These are phyloP conservation scores for Rhagoletis pomonella DNA, from an alignment of 1,140 invertebrate species.

Conservation along the genomic window DNA sequence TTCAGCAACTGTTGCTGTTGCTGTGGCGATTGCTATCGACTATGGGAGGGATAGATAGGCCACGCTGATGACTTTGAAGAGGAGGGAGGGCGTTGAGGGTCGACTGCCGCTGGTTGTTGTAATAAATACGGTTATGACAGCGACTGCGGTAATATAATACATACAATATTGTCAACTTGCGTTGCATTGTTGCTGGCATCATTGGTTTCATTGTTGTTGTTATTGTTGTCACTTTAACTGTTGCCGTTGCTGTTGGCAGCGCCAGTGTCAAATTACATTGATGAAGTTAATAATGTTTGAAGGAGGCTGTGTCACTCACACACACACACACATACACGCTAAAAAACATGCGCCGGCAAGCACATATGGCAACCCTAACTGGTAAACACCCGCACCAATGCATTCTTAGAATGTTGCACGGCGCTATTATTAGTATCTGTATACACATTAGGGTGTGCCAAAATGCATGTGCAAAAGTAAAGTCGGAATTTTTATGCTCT, in stretches of 20 bases:
- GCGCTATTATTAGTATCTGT: too few relatives aligned
- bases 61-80: background rate
- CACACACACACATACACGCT: too few relatives aligned
- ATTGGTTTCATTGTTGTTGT: slow-evolving; percentile 52
- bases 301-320: slow-evolving; percentile 29
- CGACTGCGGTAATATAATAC: slow-evolving; percentile 36
- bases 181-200: background rate
- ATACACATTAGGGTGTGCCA: too few relatives aligned
- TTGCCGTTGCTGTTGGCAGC: background rate
- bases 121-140: slow-evolving; percentile 7
- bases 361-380: background rate
- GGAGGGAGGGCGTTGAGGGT: background rate
- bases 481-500: too few relatives aligned
- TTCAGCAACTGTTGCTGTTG: slow-evolving; percentile 48
- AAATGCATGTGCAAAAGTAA: too few relatives aligned
- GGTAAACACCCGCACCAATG: too few relatives aligned
- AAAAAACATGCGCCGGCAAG: background rate
- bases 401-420: too few relatives aligned
- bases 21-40: background rate
- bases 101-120: background rate
- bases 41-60: background rate
- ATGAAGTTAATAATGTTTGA: slow-evolving; percentile 54
- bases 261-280: slow-evolving; percentile 55
- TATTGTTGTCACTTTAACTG: slow-evolving; percentile 9
- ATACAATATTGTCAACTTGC: slow-evolving; percentile 19